Percentiles rank a stretch among this genome's conserved stretches.
These are phyloP conservation scores for Aquatica leii DNA, from an alignment of 2,888 invertebrate genomes.

Conservation along the genomic window DNA sequence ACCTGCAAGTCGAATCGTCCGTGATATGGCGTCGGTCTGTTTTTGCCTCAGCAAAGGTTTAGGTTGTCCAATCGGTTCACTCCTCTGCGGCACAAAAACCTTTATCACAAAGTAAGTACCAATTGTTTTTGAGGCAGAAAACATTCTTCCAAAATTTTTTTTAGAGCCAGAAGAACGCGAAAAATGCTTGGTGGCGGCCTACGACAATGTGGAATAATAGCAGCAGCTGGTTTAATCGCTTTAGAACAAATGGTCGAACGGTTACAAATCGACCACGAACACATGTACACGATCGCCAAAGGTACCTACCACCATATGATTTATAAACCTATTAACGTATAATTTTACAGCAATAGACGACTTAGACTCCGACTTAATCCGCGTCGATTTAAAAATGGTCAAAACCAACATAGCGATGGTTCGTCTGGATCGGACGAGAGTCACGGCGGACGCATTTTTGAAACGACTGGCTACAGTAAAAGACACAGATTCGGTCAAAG, in stretches of 20 bases:
- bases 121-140: neutral
- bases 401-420: slow-evolving; percentile 83
- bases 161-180: slow-evolving; percentile 78
- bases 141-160: neutral
- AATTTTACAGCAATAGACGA: slow-evolving; percentile 66
- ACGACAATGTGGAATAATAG: slow-evolving; percentile 91
- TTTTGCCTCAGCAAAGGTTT: slow-evolving; percentile 93
- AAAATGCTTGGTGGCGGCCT: slow-evolving; percentile 94
- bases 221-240: slow-evolving; percentile 88
- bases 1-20: slow-evolving; percentile 70
- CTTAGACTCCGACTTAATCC: slow-evolving; percentile 67
- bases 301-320: slow-evolving; percentile 60
- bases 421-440: slow-evolving; percentile 62
- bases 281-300: slow-evolving; percentile 72
- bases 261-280: slow-evolving; percentile 78
- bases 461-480: slow-evolving; percentile 62
- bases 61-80: slow-evolving; percentile 88
- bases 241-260: slow-evolving; percentile 78
- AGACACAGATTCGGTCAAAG: slow-evolving; percentile 62
- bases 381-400: slow-evolving; percentile 68
- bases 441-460: slow-evolving; percentile 66
- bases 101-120: slow-evolving; percentile 74
- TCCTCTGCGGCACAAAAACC: slow-evolving; percentile 77
- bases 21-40: slow-evolving; percentile 80
- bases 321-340: neutral